These are phyloP conservation scores for Papilio protenor DNA, from an alignment of 2,888 invertebrate genomes.

Conservation along the genomic window DNA sequence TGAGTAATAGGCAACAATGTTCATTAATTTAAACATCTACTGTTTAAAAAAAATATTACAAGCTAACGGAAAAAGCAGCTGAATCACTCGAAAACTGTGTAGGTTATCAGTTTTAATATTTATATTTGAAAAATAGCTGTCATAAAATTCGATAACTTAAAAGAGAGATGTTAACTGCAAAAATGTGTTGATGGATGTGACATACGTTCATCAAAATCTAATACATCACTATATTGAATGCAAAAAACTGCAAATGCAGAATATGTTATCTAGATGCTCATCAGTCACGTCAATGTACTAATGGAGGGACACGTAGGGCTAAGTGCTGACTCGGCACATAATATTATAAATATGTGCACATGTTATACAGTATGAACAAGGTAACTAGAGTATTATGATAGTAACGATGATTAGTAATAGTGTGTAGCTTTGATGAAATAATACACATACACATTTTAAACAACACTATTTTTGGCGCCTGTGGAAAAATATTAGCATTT, in stretches of 20 bases:
- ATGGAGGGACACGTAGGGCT: not conserved
- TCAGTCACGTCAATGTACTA: conserved; percentile 14
- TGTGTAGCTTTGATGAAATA: not conserved
- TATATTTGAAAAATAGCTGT: conserved; percentile 14
- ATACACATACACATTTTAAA: not conserved
- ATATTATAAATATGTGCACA: not conserved
- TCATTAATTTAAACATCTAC: conserved; percentile 15
- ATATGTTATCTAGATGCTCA: conserved; percentile 9
- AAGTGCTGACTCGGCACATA: not conserved
- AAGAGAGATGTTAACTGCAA: conserved; percentile 17
- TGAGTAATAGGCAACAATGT: not conserved
- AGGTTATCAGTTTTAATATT: conserved; percentile 8
- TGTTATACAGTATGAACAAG: not conserved
- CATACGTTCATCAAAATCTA: conserved; percentile 15
- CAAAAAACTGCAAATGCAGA: conserved; percentile 6
- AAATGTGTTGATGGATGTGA: conserved; percentile 12
- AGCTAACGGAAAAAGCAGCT: conserved; percentile 15
- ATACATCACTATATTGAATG: conserved; percentile 1
- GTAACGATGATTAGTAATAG: not conserved
- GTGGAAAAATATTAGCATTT: not conserved
- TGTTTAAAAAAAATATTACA: not conserved
- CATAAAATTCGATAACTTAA: conserved; percentile 1
- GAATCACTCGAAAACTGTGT: conserved; percentile 5
- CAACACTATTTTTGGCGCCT: not conserved
- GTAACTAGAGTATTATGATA: not conserved